These are phyloP conservation scores for Phortica okadai DNA, from an alignment of 2,888 invertebrate species.

Conservation along the genomic window DNA sequence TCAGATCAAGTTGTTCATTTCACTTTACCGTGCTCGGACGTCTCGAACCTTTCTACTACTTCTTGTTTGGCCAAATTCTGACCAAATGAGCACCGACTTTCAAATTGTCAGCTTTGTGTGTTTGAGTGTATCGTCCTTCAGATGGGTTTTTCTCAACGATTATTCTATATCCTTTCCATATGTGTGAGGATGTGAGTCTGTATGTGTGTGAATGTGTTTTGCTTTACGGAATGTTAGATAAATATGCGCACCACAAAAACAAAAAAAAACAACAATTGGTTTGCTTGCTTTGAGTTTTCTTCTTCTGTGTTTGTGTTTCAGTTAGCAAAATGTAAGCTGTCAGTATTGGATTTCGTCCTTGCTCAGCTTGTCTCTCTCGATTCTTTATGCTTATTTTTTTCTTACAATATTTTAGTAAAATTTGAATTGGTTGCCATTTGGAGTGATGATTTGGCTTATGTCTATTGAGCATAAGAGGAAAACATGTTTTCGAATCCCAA, in stretches of 20 bases:
- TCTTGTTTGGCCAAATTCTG: neutral
- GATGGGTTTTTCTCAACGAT: neutral
- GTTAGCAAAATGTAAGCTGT: slow-evolving; percentile 5
- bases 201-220: neutral
- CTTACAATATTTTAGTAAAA: neutral
- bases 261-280: slow-evolving; percentile 1
- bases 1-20: neutral
- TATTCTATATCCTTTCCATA: neutral
- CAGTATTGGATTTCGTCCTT: slow-evolving; percentile 8
- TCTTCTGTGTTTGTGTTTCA: neutral
- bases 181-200: neutral
- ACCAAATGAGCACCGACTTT: slow-evolving; percentile 14
- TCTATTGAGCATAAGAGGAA: neutral
- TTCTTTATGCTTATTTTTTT: neutral
- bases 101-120: neutral
- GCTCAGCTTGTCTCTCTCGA: neutral
- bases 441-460: too few species aligned
- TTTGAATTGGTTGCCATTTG: neutral
- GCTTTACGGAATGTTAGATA: neutral
- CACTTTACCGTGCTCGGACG: neutral
- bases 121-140: neutral
- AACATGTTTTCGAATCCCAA: neutral
- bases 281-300: slow-evolving; percentile 12
- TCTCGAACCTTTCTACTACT: neutral
- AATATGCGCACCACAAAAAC: slow-evolving; percentile 20